Percentiles rank a stretch among this genome's conserved stretches.
These are phyloP conservation scores for Phaedon cochleariae DNA, from an alignment of 2,888 invertebrate genomes.

Conservation along the genomic window DNA sequence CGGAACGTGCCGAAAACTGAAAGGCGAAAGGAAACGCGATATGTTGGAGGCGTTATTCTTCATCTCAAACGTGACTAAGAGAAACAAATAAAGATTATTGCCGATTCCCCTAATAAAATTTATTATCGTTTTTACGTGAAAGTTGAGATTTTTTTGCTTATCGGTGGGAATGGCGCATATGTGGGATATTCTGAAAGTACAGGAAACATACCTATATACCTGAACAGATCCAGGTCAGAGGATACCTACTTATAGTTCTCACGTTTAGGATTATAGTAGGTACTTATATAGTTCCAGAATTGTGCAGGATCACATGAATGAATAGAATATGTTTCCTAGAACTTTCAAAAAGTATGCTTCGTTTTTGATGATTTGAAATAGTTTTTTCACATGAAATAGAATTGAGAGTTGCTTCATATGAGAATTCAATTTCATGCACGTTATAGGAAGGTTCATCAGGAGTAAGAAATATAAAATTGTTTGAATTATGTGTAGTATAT, in stretches of 20 bases:
- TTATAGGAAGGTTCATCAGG: too few species aligned
- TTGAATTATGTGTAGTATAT: too few species aligned
- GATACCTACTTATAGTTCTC: too few species aligned
- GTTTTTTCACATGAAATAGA: too few species aligned
- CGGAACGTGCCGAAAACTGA: slow-evolving; percentile 34
- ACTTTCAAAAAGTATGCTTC: too few species aligned
- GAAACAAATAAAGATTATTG: slow-evolving; percentile 43
- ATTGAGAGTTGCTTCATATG: too few species aligned
- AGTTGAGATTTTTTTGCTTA: neutral
- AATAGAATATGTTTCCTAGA: too few species aligned
- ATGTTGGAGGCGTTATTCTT: slow-evolving; percentile 35
- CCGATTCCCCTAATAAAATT: slow-evolving; percentile 37
- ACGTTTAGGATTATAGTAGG: slow-evolving; percentile 1
- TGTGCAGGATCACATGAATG: neutral
- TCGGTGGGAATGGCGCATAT: slow-evolving; percentile 3
- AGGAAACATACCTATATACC: neutral
- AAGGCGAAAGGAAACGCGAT: slow-evolving; percentile 37
- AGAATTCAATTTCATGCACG: too few species aligned
- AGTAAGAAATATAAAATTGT: too few species aligned
- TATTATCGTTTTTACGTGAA: slow-evolving; percentile 35
- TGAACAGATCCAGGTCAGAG: neutral
- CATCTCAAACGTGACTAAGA: slow-evolving; percentile 45
- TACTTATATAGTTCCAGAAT: slow-evolving; percentile 9
- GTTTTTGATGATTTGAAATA: too few species aligned
- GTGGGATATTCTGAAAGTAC: neutral